A percentile compares a stretch with the other conserved stretches of the same genome.
These are phyloP conservation scores for Eulithis testata DNA, from an alignment of 2,888 invertebrate species.

Conservation along the genomic window DNA sequence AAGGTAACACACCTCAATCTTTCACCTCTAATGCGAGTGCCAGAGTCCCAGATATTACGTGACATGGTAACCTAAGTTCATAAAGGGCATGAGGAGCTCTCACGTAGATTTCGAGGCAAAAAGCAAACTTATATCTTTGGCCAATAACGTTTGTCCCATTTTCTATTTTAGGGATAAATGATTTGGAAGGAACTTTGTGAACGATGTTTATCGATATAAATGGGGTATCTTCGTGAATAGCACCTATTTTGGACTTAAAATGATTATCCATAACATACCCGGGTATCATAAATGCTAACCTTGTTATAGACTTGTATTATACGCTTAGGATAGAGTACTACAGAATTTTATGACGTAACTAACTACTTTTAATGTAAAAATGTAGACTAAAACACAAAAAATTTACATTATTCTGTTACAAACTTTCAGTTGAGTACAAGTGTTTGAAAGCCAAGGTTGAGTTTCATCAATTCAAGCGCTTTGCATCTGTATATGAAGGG, in stretches of 20 bases:
- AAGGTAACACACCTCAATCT: constrained; percentile 30
- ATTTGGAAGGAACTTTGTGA: constrained; percentile 18
- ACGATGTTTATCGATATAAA: constrained; percentile 9
- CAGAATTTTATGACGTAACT: no score
- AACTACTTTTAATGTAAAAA: no score
- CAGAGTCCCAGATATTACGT: constrained; percentile 55
- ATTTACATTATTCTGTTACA: background rate
- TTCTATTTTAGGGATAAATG: constrained; percentile 23
- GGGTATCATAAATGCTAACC: background rate
- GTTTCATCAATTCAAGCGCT: constrained; percentile 27
- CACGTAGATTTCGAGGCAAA: constrained; percentile 49
- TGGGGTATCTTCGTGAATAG: constrained; percentile 1
- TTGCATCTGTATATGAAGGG: constrained; percentile 29
- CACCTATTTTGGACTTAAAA: background rate
- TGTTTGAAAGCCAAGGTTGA: constrained; percentile 15
- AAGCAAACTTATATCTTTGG: constrained; percentile 45
- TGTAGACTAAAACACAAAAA: no score
- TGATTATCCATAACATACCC: background rate
- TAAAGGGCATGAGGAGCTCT: constrained; percentile 52
- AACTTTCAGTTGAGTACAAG: constrained; percentile 2
- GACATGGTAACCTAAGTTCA: constrained; percentile 60
- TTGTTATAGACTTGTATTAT: background rate
- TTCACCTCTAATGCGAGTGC: constrained; percentile 50
- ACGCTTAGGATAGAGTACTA: no score
- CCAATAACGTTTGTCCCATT: constrained; percentile 38